Evolutionary conservation across 2,888 invertebrate species (phyloP).

Genomic region (Patella depressa): DNA sequence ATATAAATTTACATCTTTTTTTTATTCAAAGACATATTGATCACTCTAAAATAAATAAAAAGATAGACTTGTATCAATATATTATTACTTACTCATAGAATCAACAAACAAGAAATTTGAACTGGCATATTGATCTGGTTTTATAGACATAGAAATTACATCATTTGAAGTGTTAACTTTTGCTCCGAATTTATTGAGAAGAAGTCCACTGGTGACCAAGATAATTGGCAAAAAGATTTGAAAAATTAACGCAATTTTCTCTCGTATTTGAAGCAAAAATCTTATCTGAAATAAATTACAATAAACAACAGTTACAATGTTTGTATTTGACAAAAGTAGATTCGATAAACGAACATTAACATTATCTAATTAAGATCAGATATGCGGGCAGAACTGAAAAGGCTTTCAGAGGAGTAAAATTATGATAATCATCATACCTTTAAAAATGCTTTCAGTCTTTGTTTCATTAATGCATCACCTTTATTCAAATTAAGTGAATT

Average conservation of each 20-base stretch:
- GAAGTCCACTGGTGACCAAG: slow-evolving; percentile 44
- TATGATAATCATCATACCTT: not conserved
- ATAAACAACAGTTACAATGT: not conserved
- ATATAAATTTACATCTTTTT: too few relatives aligned
- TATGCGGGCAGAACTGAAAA: too few relatives aligned
- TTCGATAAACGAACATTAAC: too few relatives aligned
- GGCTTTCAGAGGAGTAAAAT: too few relatives aligned
- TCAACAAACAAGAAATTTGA: slow-evolving; percentile 38
- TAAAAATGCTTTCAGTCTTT: not conserved
- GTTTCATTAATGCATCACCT: not conserved
- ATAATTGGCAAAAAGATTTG: slow-evolving; percentile 54
- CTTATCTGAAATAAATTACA: slow-evolving; percentile 38
- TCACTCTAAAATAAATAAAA: too few relatives aligned
- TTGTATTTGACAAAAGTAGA: not conserved
- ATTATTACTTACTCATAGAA: slow-evolving; percentile 43
- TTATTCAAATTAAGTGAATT: not conserved
- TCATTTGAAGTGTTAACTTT: slow-evolving; percentile 22
- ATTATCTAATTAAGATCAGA: too few relatives aligned
- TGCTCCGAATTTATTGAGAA: slow-evolving; percentile 8
- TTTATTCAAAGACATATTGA: too few relatives aligned
- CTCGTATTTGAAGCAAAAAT: slow-evolving; percentile 40
- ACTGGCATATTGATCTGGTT: too few relatives aligned
- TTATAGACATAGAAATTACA: not conserved
- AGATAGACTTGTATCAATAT: not conserved
- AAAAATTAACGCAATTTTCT: slow-evolving; percentile 41